These are phyloP conservation scores for Brachynemurus nebulosus DNA, from an alignment of 2,888 invertebrate species.

Conservation along the genomic window DNA sequence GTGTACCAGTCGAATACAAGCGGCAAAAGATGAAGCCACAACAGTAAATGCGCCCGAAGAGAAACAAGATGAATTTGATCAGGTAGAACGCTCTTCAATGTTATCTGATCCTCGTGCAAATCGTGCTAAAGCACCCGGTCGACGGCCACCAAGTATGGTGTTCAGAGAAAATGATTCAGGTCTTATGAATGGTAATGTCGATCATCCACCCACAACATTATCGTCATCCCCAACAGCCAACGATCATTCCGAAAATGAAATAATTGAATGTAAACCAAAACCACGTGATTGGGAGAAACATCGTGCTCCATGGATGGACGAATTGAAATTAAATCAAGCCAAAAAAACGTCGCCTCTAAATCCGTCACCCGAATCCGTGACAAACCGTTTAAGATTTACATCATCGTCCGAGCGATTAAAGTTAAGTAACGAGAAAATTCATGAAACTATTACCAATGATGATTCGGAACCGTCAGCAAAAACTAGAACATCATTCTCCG, in stretches of 20 bases:
- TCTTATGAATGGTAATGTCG: conserved; percentile 24
- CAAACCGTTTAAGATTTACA: conserved; percentile 21
- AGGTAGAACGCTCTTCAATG: conserved; percentile 48
- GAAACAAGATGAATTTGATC: conserved; percentile 43
- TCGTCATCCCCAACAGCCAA: conserved; percentile 9
- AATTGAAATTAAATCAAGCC: conserved; percentile 64
- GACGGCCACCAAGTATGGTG: conserved; percentile 44
- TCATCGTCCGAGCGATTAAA: conserved; percentile 17
- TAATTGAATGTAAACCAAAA: conserved; percentile 42
- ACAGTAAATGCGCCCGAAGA: conserved; percentile 21
- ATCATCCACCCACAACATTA: conserved; percentile 16
- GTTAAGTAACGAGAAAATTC: conserved; percentile 27
- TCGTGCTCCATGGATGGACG: conserved; percentile 68
- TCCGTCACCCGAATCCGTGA: conserved; percentile 24
- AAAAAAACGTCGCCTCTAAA: conserved; percentile 40
- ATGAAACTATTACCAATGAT: too few relatives aligned
- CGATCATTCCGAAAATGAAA: conserved; percentile 21
- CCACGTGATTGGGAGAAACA: conserved; percentile 59
- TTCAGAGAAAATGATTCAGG: conserved; percentile 25
- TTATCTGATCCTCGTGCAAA: conserved; percentile 52
- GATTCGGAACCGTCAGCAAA: conserved; percentile 29
- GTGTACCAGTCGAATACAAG: conserved; percentile 30
- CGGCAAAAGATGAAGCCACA: conserved; percentile 20
- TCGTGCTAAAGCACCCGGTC: conserved; percentile 48
- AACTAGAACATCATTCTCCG: conserved; percentile 27